These are phyloP conservation scores for Aphelenchoides avenae DNA, from an alignment of 1,140 invertebrate genomes.

Conservation along the genomic window DNA sequence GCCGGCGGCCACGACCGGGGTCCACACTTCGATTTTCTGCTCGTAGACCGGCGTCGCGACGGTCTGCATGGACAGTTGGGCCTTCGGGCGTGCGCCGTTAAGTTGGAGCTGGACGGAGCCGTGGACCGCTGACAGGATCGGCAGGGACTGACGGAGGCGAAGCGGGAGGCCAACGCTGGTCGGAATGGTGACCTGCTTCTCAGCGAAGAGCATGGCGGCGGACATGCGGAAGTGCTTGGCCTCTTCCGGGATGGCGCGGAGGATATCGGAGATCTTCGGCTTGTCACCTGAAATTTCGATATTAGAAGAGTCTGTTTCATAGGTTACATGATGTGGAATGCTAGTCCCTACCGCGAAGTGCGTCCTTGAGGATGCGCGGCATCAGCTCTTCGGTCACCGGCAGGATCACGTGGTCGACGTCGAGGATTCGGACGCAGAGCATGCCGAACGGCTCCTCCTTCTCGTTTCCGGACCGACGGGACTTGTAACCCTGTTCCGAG, in stretches of 20 bases:
- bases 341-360: too few species aligned
- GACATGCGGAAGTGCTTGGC: constrained; percentile 11
- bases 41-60: constrained; percentile 19
- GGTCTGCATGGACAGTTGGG: constrained; percentile 21
- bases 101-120: constrained; percentile 22
- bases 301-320: too few species aligned
- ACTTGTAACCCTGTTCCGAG: constrained; percentile 26
- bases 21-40: constrained; percentile 23
- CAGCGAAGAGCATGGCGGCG: constrained; percentile 34
- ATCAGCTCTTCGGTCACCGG: constrained; percentile 16
- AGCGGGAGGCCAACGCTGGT: constrained; percentile 46
- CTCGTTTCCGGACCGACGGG: constrained; percentile 21
- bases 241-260: constrained; percentile 11
- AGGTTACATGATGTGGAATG: too few species aligned
- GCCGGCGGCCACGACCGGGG: constrained; percentile 33
- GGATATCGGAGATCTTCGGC: neutral
- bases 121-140: constrained; percentile 33
- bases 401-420: constrained; percentile 28
- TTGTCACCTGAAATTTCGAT: too few species aligned
- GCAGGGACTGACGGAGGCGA: constrained; percentile 24
- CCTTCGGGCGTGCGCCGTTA: constrained; percentile 6
- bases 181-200: constrained; percentile 34
- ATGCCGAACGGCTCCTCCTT: constrained; percentile 34
- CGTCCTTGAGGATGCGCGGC: neutral
- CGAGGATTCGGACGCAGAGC: constrained; percentile 32